Percentiles rank a stretch among this genome's conserved stretches.
Evolutionary conservation across 2,888 invertebrate genomes (phyloP).

Genomic region (Chalcis sispes): DNA sequence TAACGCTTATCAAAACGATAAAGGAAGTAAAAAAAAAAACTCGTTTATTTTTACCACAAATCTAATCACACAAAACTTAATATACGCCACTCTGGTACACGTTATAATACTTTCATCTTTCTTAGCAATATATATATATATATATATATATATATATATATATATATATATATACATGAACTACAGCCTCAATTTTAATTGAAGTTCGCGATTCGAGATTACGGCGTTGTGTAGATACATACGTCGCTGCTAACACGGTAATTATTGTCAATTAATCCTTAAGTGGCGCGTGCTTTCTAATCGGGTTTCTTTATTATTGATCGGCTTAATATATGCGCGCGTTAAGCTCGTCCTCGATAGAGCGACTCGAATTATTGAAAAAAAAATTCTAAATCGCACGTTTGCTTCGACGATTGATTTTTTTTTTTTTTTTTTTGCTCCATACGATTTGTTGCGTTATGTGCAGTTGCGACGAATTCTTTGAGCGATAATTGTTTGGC

Average conservation of each 20-base stretch:
- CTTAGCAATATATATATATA: too few species aligned
- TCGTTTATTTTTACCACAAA: background rate
- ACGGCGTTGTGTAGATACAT: too few species aligned
- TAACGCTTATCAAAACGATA: constrained; percentile 2
- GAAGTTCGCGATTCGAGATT: constrained; percentile 54
- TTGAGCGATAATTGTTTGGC: too few species aligned
- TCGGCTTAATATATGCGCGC: constrained; percentile 2
- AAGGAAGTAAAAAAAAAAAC: too few species aligned
- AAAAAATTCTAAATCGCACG: constrained; percentile 30
- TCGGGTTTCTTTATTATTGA: constrained; percentile 55
- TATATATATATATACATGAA: too few species aligned
- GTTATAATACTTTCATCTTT: constrained; percentile 12
- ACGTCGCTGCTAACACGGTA: constrained; percentile 7
- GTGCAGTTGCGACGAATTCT: too few species aligned
- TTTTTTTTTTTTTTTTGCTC: constrained; percentile 9
- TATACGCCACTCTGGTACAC: background rate
- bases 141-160: too few species aligned
- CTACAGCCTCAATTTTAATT: constrained; percentile 38
- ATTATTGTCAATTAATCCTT: constrained; percentile 58
- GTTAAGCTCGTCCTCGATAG: constrained; percentile 36
- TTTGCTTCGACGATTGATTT: constrained; percentile 16
- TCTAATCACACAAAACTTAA: background rate
- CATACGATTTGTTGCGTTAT: background rate
- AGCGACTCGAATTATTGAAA: constrained; percentile 3
- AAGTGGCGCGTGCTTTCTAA: constrained; percentile 45